Evolutionary conservation across 2,888 invertebrate species (phyloP).

Genomic region (Torymus tubicola): DNA sequence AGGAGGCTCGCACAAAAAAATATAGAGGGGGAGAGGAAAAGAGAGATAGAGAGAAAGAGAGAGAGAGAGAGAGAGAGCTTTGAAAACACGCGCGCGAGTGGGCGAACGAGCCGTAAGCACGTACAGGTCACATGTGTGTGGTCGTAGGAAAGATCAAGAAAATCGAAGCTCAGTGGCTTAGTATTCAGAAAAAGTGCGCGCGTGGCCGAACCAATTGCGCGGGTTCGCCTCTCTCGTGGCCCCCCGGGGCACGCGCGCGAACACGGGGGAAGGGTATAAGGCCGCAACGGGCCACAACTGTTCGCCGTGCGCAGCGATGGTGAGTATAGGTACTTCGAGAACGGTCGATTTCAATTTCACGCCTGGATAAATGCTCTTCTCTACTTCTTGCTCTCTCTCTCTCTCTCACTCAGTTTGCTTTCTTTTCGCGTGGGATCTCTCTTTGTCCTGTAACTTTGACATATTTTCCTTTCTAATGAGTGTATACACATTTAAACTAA

Average conservation of each 20-base stretch:
- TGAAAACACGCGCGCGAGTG: no score
- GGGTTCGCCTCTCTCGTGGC: not conserved
- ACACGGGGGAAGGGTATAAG: conserved; percentile 24
- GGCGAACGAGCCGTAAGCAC: no score
- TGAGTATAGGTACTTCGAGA: conserved; percentile 41
- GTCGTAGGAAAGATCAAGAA: not conserved
- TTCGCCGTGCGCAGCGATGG: conserved; percentile 6
- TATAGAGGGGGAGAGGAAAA: no score
- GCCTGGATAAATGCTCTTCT: conserved; percentile 53
- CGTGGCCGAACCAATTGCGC: conserved; percentile 37
- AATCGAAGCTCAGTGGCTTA: conserved; percentile 29
- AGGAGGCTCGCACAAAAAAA: no score
- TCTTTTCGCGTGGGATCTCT: conserved; percentile 21
- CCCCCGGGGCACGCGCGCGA: no score
- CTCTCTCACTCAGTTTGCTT: conserved; percentile 11
- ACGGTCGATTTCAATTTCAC: conserved; percentile 59
- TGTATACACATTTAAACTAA: not conserved
- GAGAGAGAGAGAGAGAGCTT: no score
- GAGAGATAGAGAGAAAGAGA: no score
- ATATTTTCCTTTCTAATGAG: conserved; percentile 47
- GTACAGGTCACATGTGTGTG: not conserved
- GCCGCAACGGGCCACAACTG: conserved; percentile 45
- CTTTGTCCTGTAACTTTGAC: conserved; percentile 32
- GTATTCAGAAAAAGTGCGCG: conserved; percentile 38
- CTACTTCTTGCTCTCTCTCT: conserved; percentile 26